These are phyloP conservation scores for Gnathochromis pfefferi DNA, from an alignment of 2,113 vertebrate species.

Conservation along the genomic window DNA sequence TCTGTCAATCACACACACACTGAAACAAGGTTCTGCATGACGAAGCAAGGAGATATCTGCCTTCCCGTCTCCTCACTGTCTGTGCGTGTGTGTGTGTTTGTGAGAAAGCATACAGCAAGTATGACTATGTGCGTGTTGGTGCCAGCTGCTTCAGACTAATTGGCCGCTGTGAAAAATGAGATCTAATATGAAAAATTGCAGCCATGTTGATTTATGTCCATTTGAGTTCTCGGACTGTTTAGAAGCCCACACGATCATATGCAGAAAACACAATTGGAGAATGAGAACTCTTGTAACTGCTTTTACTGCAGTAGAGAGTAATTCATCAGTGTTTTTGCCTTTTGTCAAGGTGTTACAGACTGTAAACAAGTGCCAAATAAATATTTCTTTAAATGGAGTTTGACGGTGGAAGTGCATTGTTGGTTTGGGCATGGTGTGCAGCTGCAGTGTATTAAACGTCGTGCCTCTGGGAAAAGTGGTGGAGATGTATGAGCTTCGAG, in stretches of 20 bases:
- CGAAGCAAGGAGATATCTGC: conserved; percentile 4
- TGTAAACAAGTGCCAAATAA: neutral
- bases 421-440: neutral
- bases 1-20: neutral
- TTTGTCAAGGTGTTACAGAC: neutral
- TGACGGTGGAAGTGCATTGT: neutral
- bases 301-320: neutral
- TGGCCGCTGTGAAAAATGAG: neutral
- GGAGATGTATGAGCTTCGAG: conserved; percentile 26
- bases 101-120: neutral
- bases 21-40: neutral
- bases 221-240: neutral
- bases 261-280: neutral
- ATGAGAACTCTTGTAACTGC: neutral
- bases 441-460: neutral
- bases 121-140: neutral
- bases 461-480: neutral
- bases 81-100: neutral
- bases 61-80: neutral
- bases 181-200: conserved; percentile 5
- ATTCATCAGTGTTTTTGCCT: neutral
- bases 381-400: neutral
- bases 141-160: conserved; percentile 6
- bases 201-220: neutral
- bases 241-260: neutral